A percentile compares a stretch with the other conserved stretches of the same genome.
Conservation (phyloP, 2,113 vertebrate genomes). For the Taurulus bubalis region DNA sequence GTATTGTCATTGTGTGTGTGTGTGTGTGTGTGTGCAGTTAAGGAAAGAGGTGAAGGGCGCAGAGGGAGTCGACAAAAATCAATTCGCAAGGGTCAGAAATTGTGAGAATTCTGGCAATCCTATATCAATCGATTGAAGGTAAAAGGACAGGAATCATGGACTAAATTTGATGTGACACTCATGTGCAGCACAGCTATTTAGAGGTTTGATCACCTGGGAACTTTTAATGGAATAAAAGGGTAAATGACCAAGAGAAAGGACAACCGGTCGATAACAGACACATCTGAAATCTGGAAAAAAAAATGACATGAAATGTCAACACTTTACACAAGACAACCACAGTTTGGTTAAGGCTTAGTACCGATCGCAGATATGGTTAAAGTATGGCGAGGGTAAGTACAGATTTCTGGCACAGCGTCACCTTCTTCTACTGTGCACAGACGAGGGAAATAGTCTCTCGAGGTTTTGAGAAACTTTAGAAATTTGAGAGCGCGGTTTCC, state of each 20-base stretch:
- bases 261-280: neutral
- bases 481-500: neutral
- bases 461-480: no score
- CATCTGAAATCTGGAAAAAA: neutral
- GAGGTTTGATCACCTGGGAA: neutral
- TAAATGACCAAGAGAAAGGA: neutral
- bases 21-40: conserved; percentile 1
- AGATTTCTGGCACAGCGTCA: neutral
- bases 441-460: neutral
- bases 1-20: neutral
- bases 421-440: neutral
- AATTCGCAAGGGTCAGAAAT: conserved; percentile 28
- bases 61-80: neutral
- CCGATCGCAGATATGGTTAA: neutral
- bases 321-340: no score
- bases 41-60: neutral
- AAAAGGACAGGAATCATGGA: conserved; percentile 6
- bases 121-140: conserved; percentile 10
- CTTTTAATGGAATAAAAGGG: neutral
- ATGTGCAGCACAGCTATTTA: neutral
- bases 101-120: conserved; percentile 12
- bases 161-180: neutral
- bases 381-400: neutral
- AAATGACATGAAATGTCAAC: neutral
- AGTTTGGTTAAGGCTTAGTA: neutral